Conservation (phyloP, 2,888 invertebrate species). For the Drosophila sordidula region DNA sequence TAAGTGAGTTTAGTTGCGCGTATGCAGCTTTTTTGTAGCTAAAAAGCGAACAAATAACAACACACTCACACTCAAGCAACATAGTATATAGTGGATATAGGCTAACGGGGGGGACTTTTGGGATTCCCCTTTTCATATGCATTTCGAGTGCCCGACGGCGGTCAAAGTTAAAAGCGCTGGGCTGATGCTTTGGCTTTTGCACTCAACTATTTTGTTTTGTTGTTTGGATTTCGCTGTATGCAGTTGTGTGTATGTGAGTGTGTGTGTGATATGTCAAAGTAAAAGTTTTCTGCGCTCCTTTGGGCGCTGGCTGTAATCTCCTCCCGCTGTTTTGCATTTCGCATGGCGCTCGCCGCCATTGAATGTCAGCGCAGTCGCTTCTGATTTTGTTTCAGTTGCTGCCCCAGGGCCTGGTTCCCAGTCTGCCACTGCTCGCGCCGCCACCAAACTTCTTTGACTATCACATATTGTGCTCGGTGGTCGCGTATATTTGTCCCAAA, state of each 20-base stretch:
- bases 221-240: slow-evolving; percentile 12
- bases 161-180: slow-evolving; percentile 66
- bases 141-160: slow-evolving; percentile 74
- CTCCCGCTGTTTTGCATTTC: slow-evolving; percentile 73
- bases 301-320: slow-evolving; percentile 71
- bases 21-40: slow-evolving; percentile 63
- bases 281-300: slow-evolving; percentile 71
- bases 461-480: slow-evolving; percentile 48
- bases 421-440: neutral
- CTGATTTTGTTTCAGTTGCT: slow-evolving; percentile 53
- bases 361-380: slow-evolving; percentile 59
- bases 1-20: slow-evolving; percentile 70
- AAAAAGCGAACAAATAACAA: slow-evolving; percentile 59
- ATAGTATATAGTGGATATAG: slow-evolving; percentile 23
- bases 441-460: neutral
- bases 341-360: slow-evolving; percentile 32
- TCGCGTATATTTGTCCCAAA: slow-evolving; percentile 64
- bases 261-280: slow-evolving; percentile 69
- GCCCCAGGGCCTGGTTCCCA: slow-evolving; percentile 38
- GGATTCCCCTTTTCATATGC: slow-evolving; percentile 53
- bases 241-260: slow-evolving; percentile 22
- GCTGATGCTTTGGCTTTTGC: slow-evolving; percentile 53
- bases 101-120: slow-evolving; percentile 27
- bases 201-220: slow-evolving; percentile 54
- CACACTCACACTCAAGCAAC: slow-evolving; percentile 17